These are phyloP conservation scores for Champsocephalus gunnari DNA, from an alignment of 2,797 vertebrate species.

Conservation along the genomic window DNA sequence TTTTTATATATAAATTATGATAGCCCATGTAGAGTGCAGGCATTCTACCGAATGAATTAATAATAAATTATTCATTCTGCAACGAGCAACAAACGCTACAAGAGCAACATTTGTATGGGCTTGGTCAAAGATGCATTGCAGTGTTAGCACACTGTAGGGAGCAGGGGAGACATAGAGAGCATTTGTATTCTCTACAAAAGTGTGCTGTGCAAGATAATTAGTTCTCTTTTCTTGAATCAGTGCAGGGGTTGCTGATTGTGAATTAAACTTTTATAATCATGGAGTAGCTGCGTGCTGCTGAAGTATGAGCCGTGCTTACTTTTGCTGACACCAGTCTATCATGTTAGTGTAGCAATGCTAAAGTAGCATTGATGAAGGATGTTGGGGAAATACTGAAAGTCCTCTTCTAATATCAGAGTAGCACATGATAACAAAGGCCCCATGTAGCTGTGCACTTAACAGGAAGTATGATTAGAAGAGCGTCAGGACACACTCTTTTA, in stretches of 20 bases:
- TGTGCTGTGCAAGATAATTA: constrained; percentile 29
- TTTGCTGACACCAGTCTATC: constrained; percentile 17
- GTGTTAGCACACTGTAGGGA: constrained; percentile 25
- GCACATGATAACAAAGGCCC: too few species aligned
- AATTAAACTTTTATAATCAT: constrained; percentile 27
- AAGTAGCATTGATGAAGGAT: background rate
- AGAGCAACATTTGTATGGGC: constrained; percentile 17
- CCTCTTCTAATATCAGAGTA: too few species aligned
- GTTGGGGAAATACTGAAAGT: too few species aligned
- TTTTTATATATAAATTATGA: too few species aligned
- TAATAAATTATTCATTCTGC: too few species aligned
- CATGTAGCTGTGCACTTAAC: too few species aligned
- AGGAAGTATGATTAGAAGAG: too few species aligned
- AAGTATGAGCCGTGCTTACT: background rate
- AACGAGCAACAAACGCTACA: background rate
- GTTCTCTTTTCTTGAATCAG: constrained; percentile 41
- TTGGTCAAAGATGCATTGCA: constrained; percentile 33
- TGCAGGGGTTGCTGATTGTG: constrained; percentile 19
- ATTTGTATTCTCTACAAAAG: constrained; percentile 46
- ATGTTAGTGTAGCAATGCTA: background rate
- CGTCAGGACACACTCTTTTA: too few species aligned
- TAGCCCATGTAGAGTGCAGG: too few species aligned
- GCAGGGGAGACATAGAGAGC: constrained; percentile 24
- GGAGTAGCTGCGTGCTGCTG: background rate
- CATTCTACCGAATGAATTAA: too few species aligned